Conservation (phyloP, 2,888 invertebrate genomes). For the Orchesellides sinensis region DNA sequence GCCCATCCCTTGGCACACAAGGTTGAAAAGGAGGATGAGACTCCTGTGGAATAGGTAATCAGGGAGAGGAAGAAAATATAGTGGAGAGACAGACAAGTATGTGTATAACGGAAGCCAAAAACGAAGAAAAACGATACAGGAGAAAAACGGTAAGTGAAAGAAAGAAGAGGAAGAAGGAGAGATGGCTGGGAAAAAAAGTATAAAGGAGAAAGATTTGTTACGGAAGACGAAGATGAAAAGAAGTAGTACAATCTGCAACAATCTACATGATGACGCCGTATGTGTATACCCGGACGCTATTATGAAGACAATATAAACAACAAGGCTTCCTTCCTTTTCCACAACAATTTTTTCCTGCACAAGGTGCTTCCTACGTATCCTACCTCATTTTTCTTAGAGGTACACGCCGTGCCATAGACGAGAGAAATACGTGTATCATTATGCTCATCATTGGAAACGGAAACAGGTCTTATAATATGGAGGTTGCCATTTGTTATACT, state of each 20-base stretch:
- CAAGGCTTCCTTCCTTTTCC: neutral
- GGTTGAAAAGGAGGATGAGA: constrained; percentile 66
- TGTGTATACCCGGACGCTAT: neutral
- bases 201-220: constrained; percentile 51
- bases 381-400: constrained; percentile 40
- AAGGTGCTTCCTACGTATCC: neutral
- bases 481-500: constrained; percentile 14
- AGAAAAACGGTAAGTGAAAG: constrained; percentile 30
- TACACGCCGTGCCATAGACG: neutral
- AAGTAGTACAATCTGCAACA: neutral
- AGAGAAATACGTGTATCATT: constrained; percentile 8
- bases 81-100: constrained; percentile 38
- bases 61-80: constrained; percentile 50
- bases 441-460: constrained; percentile 44
- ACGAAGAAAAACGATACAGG: constrained; percentile 51
- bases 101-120: constrained; percentile 57
- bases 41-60: constrained; percentile 74
- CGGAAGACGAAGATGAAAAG: constrained; percentile 21
- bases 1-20: constrained; percentile 61
- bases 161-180: neutral
- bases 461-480: constrained; percentile 41
- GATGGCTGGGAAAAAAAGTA: constrained; percentile 38
- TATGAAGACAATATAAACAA: constrained; percentile 16
- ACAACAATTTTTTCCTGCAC: constrained; percentile 23
- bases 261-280: neutral